phyloP scores from a whole-genome alignment of 1,140 invertebrate species.

The Phenacoccus solenopsis region DNA sequence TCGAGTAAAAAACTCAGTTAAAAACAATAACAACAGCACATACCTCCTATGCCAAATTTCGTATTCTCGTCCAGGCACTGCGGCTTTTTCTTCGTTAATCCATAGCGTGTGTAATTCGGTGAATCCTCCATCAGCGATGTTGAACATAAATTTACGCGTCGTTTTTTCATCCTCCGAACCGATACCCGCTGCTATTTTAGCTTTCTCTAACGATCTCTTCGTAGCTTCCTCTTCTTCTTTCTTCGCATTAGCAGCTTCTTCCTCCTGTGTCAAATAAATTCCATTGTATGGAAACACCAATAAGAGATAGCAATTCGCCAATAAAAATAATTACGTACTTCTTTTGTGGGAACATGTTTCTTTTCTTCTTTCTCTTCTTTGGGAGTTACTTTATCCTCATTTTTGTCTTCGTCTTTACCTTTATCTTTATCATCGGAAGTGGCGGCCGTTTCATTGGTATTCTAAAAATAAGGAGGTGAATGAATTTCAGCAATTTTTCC shows the following conservation, averaged over 20 bases:
- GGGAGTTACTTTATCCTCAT: too few species aligned
- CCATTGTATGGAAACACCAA: background rate
- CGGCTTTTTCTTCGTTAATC: slow-evolving; percentile 95
- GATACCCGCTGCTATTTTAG: slow-evolving; percentile 33
- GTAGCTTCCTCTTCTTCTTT: slow-evolving; percentile 28
- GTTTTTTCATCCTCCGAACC: slow-evolving; percentile 40
- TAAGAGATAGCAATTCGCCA: background rate
- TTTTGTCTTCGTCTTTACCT: background rate
- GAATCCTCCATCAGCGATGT: slow-evolving; percentile 99
- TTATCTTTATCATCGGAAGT: background rate
- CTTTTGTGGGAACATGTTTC: background rate
- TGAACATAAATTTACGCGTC: slow-evolving; percentile 97
- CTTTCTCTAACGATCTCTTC: slow-evolving; percentile 30
- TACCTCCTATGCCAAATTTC: slow-evolving; percentile 86
- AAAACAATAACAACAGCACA: too few species aligned
- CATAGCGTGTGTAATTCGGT: slow-evolving; percentile 97
- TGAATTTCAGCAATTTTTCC: too few species aligned
- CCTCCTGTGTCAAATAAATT: background rate
- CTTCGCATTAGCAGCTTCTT: slow-evolving; percentile 22
- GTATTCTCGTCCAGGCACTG: slow-evolving; percentile 83
- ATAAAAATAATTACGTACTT: background rate
- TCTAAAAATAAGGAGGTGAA: too few species aligned
- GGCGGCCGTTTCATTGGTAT: background rate
- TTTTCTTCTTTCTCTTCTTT: background rate
- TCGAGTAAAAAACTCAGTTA: too few species aligned